Evolutionary conservation across 2,888 invertebrate species (phyloP), one percentile per base, ranked within the genome.

Genomic region (Buathra laborator): DNA sequence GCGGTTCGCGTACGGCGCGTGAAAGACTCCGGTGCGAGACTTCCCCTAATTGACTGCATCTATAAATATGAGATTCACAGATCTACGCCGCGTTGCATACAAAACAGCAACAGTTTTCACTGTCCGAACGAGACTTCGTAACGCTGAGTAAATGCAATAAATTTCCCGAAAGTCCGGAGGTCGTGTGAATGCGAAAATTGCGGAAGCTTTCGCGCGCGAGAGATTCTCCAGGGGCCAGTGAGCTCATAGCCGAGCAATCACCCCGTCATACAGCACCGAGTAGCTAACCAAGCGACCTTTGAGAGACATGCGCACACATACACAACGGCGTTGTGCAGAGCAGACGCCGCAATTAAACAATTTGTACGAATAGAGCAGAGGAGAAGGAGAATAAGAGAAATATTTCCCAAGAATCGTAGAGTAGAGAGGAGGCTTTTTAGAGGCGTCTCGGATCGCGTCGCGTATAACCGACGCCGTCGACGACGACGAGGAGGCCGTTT

Each of bases 321-420:
- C 43, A n/a, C 67, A 48, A 48, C 29, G 12, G 29, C 14, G 16
- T 14, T 62, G 43, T 32, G 43, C 43, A 70, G 79, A 82, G 82
- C 72, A 86, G 87, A 85, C 62, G 68, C 78, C 80, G 88, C 89
- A 91, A 91, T 91, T 91, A 90, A 91, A 91, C 90, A 91, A 91
- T 90, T 91, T 90, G 90, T 87, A 86, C 68, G 68, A 87, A 81
- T 68, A 86, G 74, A 72, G 71, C 29, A 71, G 10, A 43, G 66
- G 12, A 19, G 64, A n/a, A 62, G 70, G 46, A 37, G 71, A 53
- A 83, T 79, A 59, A 87, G 87, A 84, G 83, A 89, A 87, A 87
- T 81, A 86, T 75, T 89, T 85, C 85, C 72, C 62, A 87, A 80
- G 84, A 84, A 84, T 77, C 79, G 83, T 80, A 75, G 59, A 72